phyloP scores from a whole-genome alignment of 35 echinoderm and acorn worm species.

The Apostichopus californicus region DNA sequence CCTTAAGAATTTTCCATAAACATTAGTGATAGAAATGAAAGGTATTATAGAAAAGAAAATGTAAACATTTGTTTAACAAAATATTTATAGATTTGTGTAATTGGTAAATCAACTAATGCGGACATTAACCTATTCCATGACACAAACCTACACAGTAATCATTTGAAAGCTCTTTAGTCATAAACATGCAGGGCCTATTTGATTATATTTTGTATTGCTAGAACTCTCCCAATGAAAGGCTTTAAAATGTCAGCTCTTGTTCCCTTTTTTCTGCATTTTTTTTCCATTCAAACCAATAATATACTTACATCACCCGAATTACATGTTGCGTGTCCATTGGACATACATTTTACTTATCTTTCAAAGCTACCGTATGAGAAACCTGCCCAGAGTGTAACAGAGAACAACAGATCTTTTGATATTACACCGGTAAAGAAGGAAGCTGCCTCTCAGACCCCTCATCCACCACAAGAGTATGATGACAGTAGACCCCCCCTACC shows the following conservation, averaged over 20 bases:
- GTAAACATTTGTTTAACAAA: too few relatives aligned
- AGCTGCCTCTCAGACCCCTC: conserved; percentile 78
- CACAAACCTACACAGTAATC: too few relatives aligned
- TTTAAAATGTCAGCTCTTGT: background rate
- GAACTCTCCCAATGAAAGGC: too few relatives aligned
- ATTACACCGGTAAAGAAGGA: conserved; percentile 34
- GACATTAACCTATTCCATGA: too few relatives aligned
- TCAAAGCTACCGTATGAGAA: background rate
- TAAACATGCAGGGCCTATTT: too few relatives aligned
- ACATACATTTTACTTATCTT: background rate
- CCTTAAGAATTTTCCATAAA: too few relatives aligned
- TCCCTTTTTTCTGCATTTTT: background rate
- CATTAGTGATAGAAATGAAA: too few relatives aligned
- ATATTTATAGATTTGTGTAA: too few relatives aligned
- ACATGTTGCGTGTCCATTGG: background rate
- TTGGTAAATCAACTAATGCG: too few relatives aligned
- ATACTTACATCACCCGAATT: background rate
- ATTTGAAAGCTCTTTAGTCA: too few relatives aligned
- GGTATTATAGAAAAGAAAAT: too few relatives aligned
- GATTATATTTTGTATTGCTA: too few relatives aligned
- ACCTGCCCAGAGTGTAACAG: background rate
- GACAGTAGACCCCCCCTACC: conserved; percentile 64
- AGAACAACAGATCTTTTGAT: background rate
- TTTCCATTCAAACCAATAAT: background rate
- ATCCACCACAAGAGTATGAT: conserved; percentile 62